Conservation (phyloP, 2,797 vertebrate genomes). For the Staurois parvus region DNA sequence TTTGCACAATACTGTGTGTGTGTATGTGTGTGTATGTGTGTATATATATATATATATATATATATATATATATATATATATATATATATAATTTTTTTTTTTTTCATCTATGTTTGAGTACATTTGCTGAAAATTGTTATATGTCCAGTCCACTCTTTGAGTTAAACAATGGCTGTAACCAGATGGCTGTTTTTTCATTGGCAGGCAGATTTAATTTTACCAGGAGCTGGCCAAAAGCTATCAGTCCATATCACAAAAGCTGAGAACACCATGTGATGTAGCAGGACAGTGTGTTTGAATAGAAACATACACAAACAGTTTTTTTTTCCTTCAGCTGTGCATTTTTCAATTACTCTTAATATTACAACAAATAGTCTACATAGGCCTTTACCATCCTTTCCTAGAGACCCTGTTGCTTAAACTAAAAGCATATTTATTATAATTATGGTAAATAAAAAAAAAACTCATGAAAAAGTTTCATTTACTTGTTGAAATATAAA, state of each 20-base stretch:
- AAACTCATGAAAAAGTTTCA: conserved; percentile 20
- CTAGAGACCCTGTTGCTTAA: background rate
- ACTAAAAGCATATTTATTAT: background rate
- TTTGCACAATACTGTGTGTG: too few relatives aligned
- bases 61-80: too few relatives aligned
- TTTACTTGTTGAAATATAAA: conserved; percentile 21
- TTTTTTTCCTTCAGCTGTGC: too few relatives aligned
- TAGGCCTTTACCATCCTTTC: background rate
- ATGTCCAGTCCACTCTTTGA: background rate
- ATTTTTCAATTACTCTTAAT: background rate
- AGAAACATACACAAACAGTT: background rate
- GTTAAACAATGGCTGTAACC: background rate
- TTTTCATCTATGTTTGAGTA: too few relatives aligned
- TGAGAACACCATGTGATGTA: background rate
- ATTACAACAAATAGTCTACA: background rate
- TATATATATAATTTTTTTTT: too few relatives aligned
- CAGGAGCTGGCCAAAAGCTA: background rate
- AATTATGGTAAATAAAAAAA: conserved; percentile 3
- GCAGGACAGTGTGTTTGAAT: background rate
- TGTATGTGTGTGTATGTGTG: too few relatives aligned
- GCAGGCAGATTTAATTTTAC: background rate
- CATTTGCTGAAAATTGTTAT: background rate
- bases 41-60: too few relatives aligned
- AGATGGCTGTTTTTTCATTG: background rate
- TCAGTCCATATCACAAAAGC: background rate